A percentile compares a stretch with the other conserved stretches of the same genome.
phyloP scores from a whole-genome alignment of 2,797 vertebrate genomes.

The Smutsia gigantea region DNA sequence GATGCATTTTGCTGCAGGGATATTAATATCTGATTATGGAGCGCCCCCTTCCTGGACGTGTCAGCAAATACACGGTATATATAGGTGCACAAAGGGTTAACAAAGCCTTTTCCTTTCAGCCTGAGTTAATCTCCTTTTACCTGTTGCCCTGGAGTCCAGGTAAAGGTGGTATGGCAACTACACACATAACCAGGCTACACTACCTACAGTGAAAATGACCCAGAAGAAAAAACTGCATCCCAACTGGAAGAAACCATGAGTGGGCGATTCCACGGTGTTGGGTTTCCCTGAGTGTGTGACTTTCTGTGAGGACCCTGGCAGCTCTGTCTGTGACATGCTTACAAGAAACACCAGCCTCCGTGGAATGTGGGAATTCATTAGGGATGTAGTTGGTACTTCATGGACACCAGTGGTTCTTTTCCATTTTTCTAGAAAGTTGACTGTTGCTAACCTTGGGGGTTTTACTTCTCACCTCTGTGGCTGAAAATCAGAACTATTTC shows the following conservation, averaged over 20 bases:
- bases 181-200: neutral
- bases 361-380: neutral
- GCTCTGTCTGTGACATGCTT: neutral
- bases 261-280: neutral
- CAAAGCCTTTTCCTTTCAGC: neutral
- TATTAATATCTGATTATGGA: neutral
- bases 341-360: neutral
- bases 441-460: no score
- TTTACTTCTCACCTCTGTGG: no score
- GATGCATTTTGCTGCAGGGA: neutral
- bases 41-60: fast-evolving
- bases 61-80: neutral
- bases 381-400: no score
- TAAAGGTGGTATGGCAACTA: neutral
- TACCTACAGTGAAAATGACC: neutral
- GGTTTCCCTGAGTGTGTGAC: neutral
- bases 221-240: neutral
- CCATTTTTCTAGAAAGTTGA: no score
- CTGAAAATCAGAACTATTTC: no score
- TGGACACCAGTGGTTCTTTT: no score
- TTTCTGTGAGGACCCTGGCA: neutral
- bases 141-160: neutral
- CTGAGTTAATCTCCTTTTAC: neutral
- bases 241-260: neutral
- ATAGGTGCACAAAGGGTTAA: neutral